Evolutionary conservation across 2,797 vertebrate genomes (phyloP).

Genomic region (Bucorvus abyssinicus): DNA sequence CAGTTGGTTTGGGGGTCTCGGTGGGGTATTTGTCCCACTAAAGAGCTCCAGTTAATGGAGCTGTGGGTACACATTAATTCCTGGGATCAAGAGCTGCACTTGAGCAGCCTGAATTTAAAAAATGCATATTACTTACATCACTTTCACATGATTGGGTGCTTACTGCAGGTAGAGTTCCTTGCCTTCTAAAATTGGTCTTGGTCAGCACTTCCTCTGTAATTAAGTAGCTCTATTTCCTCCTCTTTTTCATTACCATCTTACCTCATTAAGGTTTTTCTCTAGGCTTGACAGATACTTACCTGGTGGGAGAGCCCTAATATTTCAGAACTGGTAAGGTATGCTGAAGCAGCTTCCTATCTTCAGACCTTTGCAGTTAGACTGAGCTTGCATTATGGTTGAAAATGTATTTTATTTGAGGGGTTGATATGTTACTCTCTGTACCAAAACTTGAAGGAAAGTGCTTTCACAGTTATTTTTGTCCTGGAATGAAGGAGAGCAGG

Average conservation of each 20-base stretch:
- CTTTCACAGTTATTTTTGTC: neutral
- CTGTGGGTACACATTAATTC: neutral
- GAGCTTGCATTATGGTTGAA: neutral
- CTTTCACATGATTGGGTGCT: neutral
- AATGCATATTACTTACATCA: neutral
- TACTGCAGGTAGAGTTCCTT: neutral
- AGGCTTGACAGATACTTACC: neutral
- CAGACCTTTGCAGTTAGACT: neutral
- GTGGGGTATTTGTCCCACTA: rapidly evolving
- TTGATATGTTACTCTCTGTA: neutral
- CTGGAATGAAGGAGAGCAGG: neutral
- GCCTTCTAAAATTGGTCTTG: neutral
- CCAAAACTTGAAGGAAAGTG: neutral
- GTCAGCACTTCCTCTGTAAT: neutral
- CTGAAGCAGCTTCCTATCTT: neutral
- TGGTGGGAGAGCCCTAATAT: neutral
- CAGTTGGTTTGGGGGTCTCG: neutral
- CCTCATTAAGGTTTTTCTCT: neutral
- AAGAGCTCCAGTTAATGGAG: neutral
- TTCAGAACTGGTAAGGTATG: neutral
- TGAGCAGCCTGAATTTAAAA: neutral
- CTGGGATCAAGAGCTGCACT: neutral
- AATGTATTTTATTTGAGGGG: neutral
- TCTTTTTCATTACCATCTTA: neutral
- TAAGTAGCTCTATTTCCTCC: neutral